These are phyloP conservation scores for Pecten maximus DNA, from an alignment of 2,888 invertebrate species.

Conservation along the genomic window DNA sequence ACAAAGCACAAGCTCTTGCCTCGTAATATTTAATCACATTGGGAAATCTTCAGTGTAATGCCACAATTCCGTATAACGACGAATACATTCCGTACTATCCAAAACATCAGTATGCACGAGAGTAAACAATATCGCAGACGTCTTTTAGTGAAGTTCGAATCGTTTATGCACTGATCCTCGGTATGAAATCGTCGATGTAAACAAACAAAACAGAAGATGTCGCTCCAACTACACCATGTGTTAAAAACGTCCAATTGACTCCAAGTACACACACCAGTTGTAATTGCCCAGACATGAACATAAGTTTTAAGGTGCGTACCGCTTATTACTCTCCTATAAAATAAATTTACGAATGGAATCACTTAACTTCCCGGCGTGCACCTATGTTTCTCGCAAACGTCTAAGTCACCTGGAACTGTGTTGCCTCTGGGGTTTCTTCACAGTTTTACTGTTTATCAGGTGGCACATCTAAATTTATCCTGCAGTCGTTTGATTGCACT, in stretches of 20 bases:
- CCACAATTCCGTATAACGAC: not conserved
- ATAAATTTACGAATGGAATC: not conserved
- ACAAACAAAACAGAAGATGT: not conserved
- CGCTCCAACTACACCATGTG: not conserved
- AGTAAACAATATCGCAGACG: not conserved
- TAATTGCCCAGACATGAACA: not conserved
- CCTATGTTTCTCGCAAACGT: not conserved
- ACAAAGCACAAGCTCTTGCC: not conserved
- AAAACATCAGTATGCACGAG: not conserved
- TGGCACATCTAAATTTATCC: conserved; percentile 26
- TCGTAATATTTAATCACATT: not conserved
- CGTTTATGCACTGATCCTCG: not conserved
- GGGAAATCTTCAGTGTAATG: not conserved
- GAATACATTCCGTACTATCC: not conserved
- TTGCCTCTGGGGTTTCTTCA: not conserved
- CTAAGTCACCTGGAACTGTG: not conserved
- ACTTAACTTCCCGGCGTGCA: not conserved
- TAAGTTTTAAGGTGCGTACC: not conserved
- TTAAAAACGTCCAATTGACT: not conserved
- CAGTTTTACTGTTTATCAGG: not conserved
- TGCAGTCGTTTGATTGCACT: not conserved
- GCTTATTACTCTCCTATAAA: not conserved
- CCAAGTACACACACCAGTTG: not conserved
- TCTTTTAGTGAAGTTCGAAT: not conserved
- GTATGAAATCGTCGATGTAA: not conserved